A percentile compares a stretch with the other conserved stretches of the same genome.
Conservation (phyloP, 2,797 vertebrate species). For the Oreortyx pictus region DNA sequence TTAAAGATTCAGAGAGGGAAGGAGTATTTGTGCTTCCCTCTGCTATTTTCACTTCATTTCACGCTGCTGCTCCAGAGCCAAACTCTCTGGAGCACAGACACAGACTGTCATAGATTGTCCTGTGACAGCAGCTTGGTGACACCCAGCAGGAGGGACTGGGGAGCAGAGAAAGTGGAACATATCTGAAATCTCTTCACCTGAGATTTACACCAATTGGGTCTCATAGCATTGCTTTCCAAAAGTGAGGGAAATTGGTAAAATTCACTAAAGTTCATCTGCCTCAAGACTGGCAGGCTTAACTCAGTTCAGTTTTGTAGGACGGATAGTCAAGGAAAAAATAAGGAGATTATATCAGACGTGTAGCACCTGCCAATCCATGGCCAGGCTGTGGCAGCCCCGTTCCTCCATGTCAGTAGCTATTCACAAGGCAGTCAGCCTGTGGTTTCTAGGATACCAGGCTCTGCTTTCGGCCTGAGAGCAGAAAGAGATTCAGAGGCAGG, state of each 20-base stretch:
- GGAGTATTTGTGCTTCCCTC: slow-evolving; percentile 11
- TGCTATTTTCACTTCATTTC: slow-evolving; percentile 41
- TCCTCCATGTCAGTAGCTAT: background rate
- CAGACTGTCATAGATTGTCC: background rate
- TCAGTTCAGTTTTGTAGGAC: background rate
- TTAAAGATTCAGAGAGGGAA: slow-evolving; percentile 24
- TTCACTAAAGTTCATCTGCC: background rate
- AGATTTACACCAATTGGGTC: background rate
- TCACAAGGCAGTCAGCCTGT: background rate
- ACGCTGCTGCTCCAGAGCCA: background rate
- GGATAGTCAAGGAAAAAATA: background rate
- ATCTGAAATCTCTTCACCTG: background rate
- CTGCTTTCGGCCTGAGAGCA: background rate
- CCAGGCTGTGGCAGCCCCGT: background rate
- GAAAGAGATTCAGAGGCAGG: background rate
- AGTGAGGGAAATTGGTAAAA: background rate
- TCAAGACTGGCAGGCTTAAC: background rate
- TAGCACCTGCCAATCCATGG: background rate
- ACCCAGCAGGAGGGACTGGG: background rate
- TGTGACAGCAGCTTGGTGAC: background rate
- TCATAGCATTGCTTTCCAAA: background rate
- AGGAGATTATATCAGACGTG: background rate
- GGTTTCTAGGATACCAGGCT: background rate
- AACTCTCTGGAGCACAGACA: background rate
- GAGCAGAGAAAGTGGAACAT: background rate